Evolutionary conservation across 2,113 vertebrate genomes (phyloP).

Genomic region (Aramus guarauna): DNA sequence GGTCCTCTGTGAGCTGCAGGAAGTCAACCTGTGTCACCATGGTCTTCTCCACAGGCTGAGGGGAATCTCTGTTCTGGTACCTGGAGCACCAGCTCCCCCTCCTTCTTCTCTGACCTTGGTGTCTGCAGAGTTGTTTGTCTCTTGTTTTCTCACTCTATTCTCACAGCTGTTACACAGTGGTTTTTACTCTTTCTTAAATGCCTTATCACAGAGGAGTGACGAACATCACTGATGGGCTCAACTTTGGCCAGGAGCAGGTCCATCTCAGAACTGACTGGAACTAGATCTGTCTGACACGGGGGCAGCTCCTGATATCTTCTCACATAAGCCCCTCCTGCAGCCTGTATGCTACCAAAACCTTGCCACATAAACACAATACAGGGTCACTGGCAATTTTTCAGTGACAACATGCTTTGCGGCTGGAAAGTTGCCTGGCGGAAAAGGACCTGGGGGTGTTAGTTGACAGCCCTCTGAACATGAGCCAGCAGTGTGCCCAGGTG

Average conservation of each 20-base stretch:
- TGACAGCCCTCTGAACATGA: no score
- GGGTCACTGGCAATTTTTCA: neutral
- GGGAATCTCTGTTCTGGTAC: neutral
- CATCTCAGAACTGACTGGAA: neutral
- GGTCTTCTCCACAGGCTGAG: neutral
- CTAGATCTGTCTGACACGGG: neutral
- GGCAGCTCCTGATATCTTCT: neutral
- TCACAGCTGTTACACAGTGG: neutral
- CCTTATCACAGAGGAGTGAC: neutral
- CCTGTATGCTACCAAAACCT: neutral
- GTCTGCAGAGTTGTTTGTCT: neutral
- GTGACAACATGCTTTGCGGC: neutral
- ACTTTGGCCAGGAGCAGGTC: neutral
- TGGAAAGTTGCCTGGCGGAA: no score
- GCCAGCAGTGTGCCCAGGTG: no score
- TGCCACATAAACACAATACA: accelerated
- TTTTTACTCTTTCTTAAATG: neutral
- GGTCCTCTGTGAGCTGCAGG: neutral
- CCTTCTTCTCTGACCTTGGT: neutral
- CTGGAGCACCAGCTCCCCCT: neutral
- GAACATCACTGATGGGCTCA: neutral
- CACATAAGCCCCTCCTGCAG: neutral
- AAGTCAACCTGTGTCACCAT: neutral
- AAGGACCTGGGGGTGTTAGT: no score
- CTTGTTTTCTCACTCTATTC: neutral